A percentile compares a stretch with the other conserved stretches of the same genome.
phyloP scores from a whole-genome alignment of 23 tunicate species.

The Clavelina lepadiformis region DNA sequence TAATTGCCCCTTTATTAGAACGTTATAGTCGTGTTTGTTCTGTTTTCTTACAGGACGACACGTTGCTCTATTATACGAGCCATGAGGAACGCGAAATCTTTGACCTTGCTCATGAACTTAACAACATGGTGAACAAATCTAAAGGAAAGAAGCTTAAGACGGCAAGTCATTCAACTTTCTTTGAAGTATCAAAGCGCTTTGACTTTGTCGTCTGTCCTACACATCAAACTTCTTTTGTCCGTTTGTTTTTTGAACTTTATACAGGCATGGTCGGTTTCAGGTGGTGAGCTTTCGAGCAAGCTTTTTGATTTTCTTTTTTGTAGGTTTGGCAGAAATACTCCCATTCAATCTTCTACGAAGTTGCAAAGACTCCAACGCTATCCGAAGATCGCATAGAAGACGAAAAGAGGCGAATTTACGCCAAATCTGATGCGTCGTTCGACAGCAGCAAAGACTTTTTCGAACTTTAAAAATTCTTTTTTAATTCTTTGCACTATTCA shows the following conservation, averaged over 20 bases:
- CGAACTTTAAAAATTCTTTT: neutral
- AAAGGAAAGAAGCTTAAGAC: constrained; percentile 63
- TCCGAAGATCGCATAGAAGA: constrained; percentile 17
- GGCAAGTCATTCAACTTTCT: constrained; percentile 17
- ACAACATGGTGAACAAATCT: constrained; percentile 46
- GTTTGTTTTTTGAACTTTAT: constrained; percentile 2
- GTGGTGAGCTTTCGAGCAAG: no score
- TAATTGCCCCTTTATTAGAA: no score
- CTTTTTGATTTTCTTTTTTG: no score
- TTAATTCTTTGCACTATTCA: no score
- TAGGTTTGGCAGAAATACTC: constrained; percentile 82
- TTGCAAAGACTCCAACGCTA: constrained; percentile 60
- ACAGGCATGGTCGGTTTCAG: no score
- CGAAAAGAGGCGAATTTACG: constrained; percentile 27
- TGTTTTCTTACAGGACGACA: constrained; percentile 51
- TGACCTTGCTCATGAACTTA: constrained; percentile 57
- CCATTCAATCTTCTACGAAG: constrained; percentile 75
- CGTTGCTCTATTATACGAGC: constrained; percentile 54
- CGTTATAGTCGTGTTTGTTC: no score
- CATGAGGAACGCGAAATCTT: constrained; percentile 62
- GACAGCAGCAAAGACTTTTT: neutral
- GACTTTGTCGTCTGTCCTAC: no score
- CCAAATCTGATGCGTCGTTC: neutral
- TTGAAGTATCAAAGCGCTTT: no score
- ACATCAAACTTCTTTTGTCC: no score